Conservation (phyloP, 2,888 invertebrate species). For the Amblyjoppa fuscipennis region DNA sequence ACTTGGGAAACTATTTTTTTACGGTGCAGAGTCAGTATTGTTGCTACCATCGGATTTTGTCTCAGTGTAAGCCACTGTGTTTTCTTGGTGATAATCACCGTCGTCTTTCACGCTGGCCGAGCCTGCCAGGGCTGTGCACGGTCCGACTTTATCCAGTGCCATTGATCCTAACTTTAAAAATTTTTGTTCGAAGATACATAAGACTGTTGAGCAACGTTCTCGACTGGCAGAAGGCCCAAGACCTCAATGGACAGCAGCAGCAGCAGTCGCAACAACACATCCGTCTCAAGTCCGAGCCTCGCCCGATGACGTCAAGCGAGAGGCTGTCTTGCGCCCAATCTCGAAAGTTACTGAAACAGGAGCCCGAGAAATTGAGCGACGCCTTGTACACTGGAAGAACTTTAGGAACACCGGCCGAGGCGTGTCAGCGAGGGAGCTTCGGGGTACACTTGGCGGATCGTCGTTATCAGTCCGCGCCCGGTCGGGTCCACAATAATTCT, state of each 20-base stretch:
- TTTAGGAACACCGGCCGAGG: neutral
- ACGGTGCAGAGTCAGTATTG: too few species aligned
- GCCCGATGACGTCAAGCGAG: constrained; percentile 39
- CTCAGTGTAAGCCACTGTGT: too few species aligned
- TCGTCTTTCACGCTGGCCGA: neutral
- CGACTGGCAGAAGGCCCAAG: constrained; percentile 92
- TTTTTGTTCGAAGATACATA: constrained; percentile 90
- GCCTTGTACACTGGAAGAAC: constrained; percentile 34
- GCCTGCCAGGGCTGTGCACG: neutral
- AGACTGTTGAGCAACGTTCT: constrained; percentile 93
- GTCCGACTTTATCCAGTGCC: neutral
- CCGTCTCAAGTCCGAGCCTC: constrained; percentile 68
- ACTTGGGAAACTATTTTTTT: too few species aligned
- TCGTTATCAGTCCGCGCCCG: constrained; percentile 49
- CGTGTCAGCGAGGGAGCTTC: constrained; percentile 46
- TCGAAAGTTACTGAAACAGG: constrained; percentile 61
- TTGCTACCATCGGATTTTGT: too few species aligned
- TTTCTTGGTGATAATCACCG: too few species aligned
- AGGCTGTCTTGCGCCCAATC: constrained; percentile 26
- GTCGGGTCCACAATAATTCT: constrained; percentile 72
- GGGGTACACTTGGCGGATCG: constrained; percentile 48
- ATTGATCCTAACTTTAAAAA: neutral
- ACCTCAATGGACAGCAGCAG: constrained; percentile 72
- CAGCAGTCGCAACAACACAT: constrained; percentile 51
- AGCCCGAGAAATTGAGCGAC: constrained; percentile 48